Evolutionary conservation across 2,797 vertebrate genomes (phyloP).

Genomic region (Potorous gilbertii): DNA sequence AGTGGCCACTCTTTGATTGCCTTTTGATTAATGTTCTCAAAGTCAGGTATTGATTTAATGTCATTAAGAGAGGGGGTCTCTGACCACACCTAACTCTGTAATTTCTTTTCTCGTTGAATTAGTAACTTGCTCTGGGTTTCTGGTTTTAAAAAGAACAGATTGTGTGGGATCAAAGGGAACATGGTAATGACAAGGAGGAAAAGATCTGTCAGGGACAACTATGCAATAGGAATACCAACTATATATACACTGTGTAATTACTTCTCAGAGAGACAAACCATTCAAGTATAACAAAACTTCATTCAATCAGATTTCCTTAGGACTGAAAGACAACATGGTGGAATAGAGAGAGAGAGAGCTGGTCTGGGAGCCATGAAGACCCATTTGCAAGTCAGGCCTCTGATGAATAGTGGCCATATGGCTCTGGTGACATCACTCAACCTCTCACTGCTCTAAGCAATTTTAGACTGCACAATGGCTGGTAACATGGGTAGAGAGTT

Average conservation of each 20-base stretch:
- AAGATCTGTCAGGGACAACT: constrained; percentile 63
- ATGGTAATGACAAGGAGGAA: constrained; percentile 72
- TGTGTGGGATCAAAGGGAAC: constrained; percentile 72
- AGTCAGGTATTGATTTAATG: constrained; percentile 55
- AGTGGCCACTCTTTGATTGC: constrained; percentile 58
- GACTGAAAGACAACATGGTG: background rate
- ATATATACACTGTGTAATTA: constrained; percentile 41
- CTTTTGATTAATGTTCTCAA: constrained; percentile 70
- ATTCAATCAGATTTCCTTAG: background rate
- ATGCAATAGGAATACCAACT: constrained; percentile 59
- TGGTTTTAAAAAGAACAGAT: constrained; percentile 68
- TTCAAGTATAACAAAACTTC: constrained; percentile 22
- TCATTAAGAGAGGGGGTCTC: constrained; percentile 65
- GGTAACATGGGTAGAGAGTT: background rate
- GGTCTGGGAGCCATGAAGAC: background rate
- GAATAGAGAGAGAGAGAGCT: background rate
- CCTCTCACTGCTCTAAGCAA: background rate
- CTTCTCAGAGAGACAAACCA: constrained; percentile 48
- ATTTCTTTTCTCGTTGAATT: constrained; percentile 73
- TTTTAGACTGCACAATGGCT: background rate
- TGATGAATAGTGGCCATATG: background rate
- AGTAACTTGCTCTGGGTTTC: constrained; percentile 74
- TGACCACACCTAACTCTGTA: constrained; percentile 66
- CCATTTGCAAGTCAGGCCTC: background rate
- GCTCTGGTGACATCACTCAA: background rate